A percentile compares a stretch with the other conserved stretches of the same genome.
Evolutionary conservation across 2,113 vertebrate genomes (phyloP).

Genomic region (Pachyramphus minor): DNA sequence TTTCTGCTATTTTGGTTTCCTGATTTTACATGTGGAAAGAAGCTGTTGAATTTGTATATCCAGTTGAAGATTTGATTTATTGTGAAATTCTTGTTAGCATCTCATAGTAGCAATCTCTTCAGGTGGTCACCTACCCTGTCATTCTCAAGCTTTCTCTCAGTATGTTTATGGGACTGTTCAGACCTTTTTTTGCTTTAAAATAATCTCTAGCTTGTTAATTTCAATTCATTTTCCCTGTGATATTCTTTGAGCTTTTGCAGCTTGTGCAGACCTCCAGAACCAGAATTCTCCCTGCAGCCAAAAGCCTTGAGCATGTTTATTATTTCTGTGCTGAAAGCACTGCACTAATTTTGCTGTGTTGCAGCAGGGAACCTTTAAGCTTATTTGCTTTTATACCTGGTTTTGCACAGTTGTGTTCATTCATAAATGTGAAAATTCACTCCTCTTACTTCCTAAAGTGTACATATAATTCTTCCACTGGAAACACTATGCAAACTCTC

Average conservation of each 20-base stretch:
- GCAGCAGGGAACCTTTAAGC: slow-evolving; percentile 23
- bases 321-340: neutral
- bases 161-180: neutral
- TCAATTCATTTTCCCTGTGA: neutral
- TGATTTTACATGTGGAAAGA: neutral
- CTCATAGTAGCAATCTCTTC: neutral
- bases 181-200: neutral
- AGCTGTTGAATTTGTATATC: neutral
- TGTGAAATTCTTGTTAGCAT: neutral
- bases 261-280: slow-evolving; percentile 7
- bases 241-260: neutral
- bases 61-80: neutral
- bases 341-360: neutral
- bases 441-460: neutral
- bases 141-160: neutral
- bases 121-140: neutral
- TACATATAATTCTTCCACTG: neutral
- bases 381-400: slow-evolving; percentile 16
- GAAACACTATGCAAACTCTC: neutral
- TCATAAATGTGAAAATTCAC: neutral
- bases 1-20: neutral
- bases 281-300: slow-evolving; percentile 16
- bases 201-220: neutral
- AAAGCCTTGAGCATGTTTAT: neutral
- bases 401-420: neutral